Conservation (phyloP, 2,888 invertebrate species). For the Agrotis exclamationis region DNA sequence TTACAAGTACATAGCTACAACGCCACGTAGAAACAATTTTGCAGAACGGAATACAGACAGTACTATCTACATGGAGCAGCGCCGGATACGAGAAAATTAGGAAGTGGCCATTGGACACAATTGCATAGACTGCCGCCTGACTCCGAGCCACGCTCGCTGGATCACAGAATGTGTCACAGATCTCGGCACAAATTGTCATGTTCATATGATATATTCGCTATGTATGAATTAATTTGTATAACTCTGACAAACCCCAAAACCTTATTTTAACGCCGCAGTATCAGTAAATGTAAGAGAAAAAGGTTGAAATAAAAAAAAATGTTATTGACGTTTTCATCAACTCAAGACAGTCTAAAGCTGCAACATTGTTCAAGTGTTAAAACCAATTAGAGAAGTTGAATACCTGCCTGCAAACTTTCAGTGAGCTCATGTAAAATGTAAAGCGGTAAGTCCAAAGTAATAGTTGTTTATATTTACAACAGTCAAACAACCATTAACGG, state of each 20-base stretch:
- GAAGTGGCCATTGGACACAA: slow-evolving; percentile 88
- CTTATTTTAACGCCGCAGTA: not conserved
- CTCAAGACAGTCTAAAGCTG: not conserved
- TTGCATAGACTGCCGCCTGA: slow-evolving; percentile 74
- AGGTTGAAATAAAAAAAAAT: not conserved
- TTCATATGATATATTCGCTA: slow-evolving; percentile 21
- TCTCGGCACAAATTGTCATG: slow-evolving; percentile 33
- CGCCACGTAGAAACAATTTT: slow-evolving; percentile 19
- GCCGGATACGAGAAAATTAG: slow-evolving; percentile 88
- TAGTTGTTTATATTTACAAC: slow-evolving; percentile 51
- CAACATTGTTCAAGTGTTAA: slow-evolving; percentile 3
- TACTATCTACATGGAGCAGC: slow-evolving; percentile 25
- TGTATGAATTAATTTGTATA: not conserved
- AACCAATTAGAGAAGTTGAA: not conserved
- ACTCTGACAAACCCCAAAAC: not conserved
- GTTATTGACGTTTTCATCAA: not conserved
- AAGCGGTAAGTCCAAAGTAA: slow-evolving; percentile 20
- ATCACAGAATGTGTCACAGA: slow-evolving; percentile 40
- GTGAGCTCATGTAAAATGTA: slow-evolving; percentile 18
- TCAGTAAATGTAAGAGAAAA: not conserved
- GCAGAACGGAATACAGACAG: slow-evolving; percentile 62
- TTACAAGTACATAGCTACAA: not conserved
- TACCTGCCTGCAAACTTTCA: not conserved
- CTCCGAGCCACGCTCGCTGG: slow-evolving; percentile 48
- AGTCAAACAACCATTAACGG: slow-evolving; percentile 43